A percentile compares a stretch with the other conserved stretches of the same genome.
phyloP scores from a whole-genome alignment of 2,113 vertebrate genomes.

The Myanophis thanlyinensis region DNA sequence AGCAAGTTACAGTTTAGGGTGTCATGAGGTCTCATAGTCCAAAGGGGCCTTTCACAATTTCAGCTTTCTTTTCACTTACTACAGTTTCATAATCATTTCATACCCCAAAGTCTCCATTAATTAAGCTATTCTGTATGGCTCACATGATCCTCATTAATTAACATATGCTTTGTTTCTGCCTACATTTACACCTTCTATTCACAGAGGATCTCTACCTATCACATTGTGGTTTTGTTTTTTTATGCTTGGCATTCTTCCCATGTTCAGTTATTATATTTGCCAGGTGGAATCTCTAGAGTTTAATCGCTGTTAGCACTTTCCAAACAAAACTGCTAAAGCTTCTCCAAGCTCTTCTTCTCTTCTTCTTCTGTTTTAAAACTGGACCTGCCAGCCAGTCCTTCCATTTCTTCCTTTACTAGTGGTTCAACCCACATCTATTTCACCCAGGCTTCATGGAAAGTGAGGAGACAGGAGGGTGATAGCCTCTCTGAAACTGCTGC shows the following conservation, averaged over 20 bases:
- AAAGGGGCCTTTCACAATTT: neutral
- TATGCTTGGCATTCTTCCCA: neutral
- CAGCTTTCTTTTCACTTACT: neutral
- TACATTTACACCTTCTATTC: neutral
- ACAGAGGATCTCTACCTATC: neutral
- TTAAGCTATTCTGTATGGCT: neutral
- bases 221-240: neutral
- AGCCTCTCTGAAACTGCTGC: neutral
- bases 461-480: neutral
- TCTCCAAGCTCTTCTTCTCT: neutral
- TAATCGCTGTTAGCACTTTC: neutral
- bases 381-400: neutral
- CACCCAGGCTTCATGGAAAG: neutral
- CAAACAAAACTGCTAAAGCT: neutral
- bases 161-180: neutral
- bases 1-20: neutral
- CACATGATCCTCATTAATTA: neutral
- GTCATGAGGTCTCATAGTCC: neutral
- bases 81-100: neutral
- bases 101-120: neutral
- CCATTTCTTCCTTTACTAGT: neutral
- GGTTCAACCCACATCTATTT: neutral
- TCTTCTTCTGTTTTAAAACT: neutral
- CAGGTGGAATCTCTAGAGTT: neutral
- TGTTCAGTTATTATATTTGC: neutral